These are phyloP conservation scores for Platygyra sinensis DNA, from an alignment of 64 coral and sea anemone genomes.

Conservation along the genomic window DNA sequence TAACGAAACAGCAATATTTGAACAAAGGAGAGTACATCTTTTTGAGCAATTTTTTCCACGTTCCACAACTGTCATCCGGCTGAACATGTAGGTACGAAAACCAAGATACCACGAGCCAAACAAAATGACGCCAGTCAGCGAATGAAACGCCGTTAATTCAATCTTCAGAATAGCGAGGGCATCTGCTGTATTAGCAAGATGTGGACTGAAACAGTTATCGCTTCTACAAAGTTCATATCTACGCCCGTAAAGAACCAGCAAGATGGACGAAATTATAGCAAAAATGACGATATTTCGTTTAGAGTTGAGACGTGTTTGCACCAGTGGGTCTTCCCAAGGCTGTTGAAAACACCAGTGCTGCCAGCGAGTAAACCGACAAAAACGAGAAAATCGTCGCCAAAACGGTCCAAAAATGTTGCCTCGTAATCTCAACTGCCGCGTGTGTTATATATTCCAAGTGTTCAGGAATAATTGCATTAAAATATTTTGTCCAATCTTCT, in stretches of 20 bases:
- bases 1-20: not conserved
- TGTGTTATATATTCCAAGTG: constrained; percentile 12
- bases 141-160: not conserved
- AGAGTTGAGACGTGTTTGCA: not conserved
- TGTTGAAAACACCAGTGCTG: not conserved
- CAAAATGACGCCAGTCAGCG: not conserved
- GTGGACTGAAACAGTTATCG: not conserved
- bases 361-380: not conserved
- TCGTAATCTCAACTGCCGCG: not conserved
- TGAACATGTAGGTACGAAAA: not conserved
- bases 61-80: not conserved
- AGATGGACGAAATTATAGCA: not conserved
- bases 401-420: not conserved
- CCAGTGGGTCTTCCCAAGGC: not conserved
- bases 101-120: not conserved
- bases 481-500: not conserved
- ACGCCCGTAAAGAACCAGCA: not conserved
- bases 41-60: no score
- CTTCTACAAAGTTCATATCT: not conserved
- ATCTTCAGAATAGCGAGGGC: not conserved
- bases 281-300: not conserved
- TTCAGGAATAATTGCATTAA: not conserved
- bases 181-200: not conserved
- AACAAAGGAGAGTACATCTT: not conserved
- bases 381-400: not conserved